Conservation (phyloP, 2,888 invertebrate species). For the Panopea generosa region DNA sequence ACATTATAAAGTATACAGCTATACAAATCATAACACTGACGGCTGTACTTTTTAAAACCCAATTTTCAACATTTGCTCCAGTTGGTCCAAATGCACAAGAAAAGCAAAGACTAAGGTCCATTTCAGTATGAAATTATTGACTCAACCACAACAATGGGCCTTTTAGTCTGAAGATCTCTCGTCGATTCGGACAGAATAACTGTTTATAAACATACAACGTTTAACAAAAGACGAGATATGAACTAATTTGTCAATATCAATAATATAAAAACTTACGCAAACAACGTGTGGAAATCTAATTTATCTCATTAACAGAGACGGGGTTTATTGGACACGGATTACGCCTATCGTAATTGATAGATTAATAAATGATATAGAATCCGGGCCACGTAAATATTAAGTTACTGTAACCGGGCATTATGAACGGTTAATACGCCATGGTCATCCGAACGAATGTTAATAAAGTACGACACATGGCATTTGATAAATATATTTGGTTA, state of each 20-base stretch:
- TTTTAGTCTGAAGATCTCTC: not conserved
- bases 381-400: constrained; percentile 27
- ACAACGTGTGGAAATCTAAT: constrained; percentile 9
- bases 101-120: constrained; percentile 44
- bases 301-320: constrained; percentile 8
- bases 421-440: no score
- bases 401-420: constrained; percentile 8
- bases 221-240: not conserved
- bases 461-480: no score
- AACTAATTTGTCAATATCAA: not conserved
- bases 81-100: constrained; percentile 4
- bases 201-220: constrained; percentile 2
- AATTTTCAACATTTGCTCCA: no score
- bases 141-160: no score
- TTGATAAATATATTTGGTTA: no score
- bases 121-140: constrained; percentile 38
- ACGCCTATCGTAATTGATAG: constrained; percentile 16
- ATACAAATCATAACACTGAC: no score
- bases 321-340: not conserved
- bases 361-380: constrained; percentile 32
- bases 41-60: no score
- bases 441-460: no score
- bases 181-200: constrained; percentile 11
- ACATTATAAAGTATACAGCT: no score
- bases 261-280: constrained; percentile 13